These are phyloP conservation scores for Calidris pygmaea DNA, from an alignment of 2,113 vertebrate species.

Conservation along the genomic window DNA sequence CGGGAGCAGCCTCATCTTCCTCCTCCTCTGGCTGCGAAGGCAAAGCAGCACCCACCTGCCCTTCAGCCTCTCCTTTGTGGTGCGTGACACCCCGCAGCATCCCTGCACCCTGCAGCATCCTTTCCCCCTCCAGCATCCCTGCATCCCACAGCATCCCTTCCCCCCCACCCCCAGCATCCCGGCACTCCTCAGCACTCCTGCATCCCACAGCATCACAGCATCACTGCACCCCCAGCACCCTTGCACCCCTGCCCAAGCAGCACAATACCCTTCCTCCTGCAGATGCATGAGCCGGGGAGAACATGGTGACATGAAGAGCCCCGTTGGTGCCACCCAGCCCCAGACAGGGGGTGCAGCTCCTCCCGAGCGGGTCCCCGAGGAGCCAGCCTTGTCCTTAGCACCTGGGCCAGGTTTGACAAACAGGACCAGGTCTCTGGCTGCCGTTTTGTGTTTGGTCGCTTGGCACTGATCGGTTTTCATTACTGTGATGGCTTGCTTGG, in stretches of 20 bases:
- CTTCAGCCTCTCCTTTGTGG: background rate
- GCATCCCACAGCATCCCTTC: too few relatives aligned
- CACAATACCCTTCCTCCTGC: background rate
- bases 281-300: background rate
- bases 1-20: background rate
- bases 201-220: background rate
- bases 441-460: background rate
- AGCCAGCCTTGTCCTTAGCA: background rate
- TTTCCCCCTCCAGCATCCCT: too few relatives aligned
- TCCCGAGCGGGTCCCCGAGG: rapidly evolving
- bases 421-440: background rate
- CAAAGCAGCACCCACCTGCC: background rate
- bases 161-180: too few relatives aligned
- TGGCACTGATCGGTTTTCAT: background rate
- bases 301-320: background rate
- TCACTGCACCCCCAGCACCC: background rate
- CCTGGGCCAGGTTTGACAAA: background rate
- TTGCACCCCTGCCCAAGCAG: background rate
- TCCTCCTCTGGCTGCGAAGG: background rate
- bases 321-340: rapidly evolving
- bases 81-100: rapidly evolving
- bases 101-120: rapidly evolving
- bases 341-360: background rate
- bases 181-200: background rate
- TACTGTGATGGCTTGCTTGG: background rate